These are phyloP conservation scores for Hemibagrus guttatus DNA, from an alignment of 2,797 vertebrate genomes.

Conservation along the genomic window DNA sequence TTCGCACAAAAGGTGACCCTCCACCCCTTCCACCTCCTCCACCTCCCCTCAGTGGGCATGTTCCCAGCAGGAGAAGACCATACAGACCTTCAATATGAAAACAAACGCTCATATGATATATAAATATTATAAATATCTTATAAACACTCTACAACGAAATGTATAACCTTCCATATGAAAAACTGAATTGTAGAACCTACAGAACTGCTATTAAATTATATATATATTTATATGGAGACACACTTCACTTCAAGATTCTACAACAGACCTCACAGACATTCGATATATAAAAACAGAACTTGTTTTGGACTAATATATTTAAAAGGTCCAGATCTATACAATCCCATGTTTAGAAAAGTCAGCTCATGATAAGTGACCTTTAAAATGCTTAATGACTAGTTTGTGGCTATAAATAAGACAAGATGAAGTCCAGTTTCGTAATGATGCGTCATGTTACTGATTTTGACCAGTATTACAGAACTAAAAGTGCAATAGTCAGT, in stretches of 20 bases:
- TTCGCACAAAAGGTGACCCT: constrained; percentile 81
- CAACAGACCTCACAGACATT: neutral
- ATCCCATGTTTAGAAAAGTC: neutral
- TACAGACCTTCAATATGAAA: neutral
- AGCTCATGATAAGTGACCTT: neutral
- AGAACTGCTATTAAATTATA: neutral
- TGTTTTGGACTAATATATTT: neutral
- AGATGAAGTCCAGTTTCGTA: neutral
- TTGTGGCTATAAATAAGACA: constrained; percentile 3
- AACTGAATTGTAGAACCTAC: neutral
- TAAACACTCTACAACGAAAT: neutral
- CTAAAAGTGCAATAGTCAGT: neutral
- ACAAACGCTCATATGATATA: neutral
- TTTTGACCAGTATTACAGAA: neutral
- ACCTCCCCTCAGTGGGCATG: neutral
- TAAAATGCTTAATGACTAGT: neutral
- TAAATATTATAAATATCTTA: neutral
- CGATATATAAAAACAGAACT: neutral
- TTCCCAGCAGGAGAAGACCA: neutral
- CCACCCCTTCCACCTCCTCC: constrained; percentile 22
- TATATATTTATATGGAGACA: neutral
- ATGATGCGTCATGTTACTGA: neutral
- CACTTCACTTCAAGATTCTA: neutral
- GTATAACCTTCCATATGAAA: neutral
- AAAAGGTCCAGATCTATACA: neutral